Conservation (phyloP, 2,888 invertebrate genomes). For the Chesias legatella region DNA sequence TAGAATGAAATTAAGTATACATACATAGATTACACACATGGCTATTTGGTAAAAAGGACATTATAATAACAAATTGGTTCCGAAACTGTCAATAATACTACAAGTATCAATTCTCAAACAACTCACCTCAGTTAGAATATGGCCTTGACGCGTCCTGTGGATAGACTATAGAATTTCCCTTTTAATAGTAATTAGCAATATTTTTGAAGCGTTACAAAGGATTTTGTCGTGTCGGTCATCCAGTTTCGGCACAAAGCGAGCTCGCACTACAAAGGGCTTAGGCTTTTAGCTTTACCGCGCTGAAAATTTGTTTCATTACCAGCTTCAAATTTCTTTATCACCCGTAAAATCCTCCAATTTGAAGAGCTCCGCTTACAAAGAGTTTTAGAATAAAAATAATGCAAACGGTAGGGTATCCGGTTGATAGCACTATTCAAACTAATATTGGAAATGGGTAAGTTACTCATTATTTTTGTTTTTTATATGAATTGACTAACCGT, state of each 20-base stretch:
- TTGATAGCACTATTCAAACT: conserved; percentile 42
- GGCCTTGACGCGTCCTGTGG: too few relatives aligned
- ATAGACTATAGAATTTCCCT: conserved; percentile 40
- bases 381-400: conserved; percentile 46
- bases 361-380: conserved; percentile 55
- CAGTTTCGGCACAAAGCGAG: conserved; percentile 60
- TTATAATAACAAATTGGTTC: too few relatives aligned
- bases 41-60: too few relatives aligned
- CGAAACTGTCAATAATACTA: too few relatives aligned
- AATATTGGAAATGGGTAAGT: conserved; percentile 28
- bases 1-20: too few relatives aligned
- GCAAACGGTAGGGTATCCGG: conserved; percentile 47
- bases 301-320: conserved; percentile 77
- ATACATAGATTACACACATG: too few relatives aligned
- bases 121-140: too few relatives aligned
- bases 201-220: conserved; percentile 68
- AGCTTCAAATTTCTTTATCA: conserved; percentile 63
- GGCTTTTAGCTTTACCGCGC: conserved; percentile 72
- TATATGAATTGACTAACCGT: too few relatives aligned
- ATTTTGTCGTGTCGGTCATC: conserved; percentile 47
- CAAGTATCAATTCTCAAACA: too few relatives aligned
- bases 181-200: conserved; percentile 74
- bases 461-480: too few relatives aligned
- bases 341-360: conserved; percentile 44
- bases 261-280: conserved; percentile 72